Evolutionary conservation across 2,797 vertebrate species (phyloP).

Genomic region (Pipistrellus nathusii): DNA sequence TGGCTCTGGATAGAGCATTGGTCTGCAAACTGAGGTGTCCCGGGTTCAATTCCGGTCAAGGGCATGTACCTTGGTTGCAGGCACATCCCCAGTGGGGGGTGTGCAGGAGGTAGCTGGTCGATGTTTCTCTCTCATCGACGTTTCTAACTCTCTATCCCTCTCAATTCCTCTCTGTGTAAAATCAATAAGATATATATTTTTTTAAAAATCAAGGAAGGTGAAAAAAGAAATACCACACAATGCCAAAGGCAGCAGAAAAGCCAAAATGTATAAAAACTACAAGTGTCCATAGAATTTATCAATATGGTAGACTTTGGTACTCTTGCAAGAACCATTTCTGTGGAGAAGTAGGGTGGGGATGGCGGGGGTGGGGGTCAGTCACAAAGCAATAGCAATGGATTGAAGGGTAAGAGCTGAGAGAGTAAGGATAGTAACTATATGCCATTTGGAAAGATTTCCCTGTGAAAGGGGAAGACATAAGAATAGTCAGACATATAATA

Average conservation of each 20-base stretch:
- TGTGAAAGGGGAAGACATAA: not conserved
- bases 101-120: too few species aligned
- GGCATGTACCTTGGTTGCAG: too few species aligned
- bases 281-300: not conserved
- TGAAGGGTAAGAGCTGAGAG: not conserved
- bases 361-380: not conserved
- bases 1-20: too few species aligned
- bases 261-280: slow-evolving; percentile 28
- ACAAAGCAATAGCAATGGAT: not conserved
- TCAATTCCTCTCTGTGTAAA: too few species aligned
- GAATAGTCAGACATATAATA: not conserved
- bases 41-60: too few species aligned
- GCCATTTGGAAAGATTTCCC: not conserved
- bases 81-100: too few species aligned
- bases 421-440: not conserved
- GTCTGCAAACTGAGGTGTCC: too few species aligned
- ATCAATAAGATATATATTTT: too few species aligned
- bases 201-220: not conserved
- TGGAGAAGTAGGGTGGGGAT: not conserved
- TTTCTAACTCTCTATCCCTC: too few species aligned
- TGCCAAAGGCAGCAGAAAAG: not conserved
- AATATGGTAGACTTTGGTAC: not conserved
- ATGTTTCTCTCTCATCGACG: too few species aligned
- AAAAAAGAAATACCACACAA: not conserved
- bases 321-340: slow-evolving; percentile 3